A percentile compares a stretch with the other conserved stretches of the same genome.
Conservation (phyloP, 2,888 invertebrate genomes). For the Dryobotodes eremita region DNA sequence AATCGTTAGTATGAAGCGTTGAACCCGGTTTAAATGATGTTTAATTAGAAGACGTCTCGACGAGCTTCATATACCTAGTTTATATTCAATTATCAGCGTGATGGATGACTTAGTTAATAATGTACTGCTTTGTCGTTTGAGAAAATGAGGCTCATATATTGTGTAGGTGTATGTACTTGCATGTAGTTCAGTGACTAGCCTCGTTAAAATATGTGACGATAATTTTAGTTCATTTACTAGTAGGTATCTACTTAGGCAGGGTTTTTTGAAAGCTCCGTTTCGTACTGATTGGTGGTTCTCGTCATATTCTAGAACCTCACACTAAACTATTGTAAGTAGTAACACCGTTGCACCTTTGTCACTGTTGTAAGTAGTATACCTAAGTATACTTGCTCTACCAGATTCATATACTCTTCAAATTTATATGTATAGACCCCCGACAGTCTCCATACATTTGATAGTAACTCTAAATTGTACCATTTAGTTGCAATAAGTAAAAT, state of each 20-base stretch:
- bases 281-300: background rate
- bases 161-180: slow-evolving; percentile 19
- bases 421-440: background rate
- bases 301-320: background rate
- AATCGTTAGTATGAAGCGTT: slow-evolving; percentile 62
- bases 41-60: slow-evolving; percentile 50
- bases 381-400: background rate
- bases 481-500: background rate
- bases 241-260: background rate
- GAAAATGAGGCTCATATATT: slow-evolving; percentile 48
- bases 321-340: background rate
- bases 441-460: background rate
- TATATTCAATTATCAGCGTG: slow-evolving; percentile 54
- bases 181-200: background rate
- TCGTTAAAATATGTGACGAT: background rate
- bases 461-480: background rate
- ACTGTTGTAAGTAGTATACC: no score
- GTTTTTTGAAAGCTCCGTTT: background rate
- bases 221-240: background rate
- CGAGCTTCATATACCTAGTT: slow-evolving; percentile 27
- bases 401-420: background rate
- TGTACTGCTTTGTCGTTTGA: slow-evolving; percentile 55
- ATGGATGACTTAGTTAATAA: slow-evolving; percentile 54
- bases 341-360: no score
- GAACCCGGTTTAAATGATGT: slow-evolving; percentile 57